phyloP scores from a whole-genome alignment of 2,797 vertebrate species.

The Garrulus glandarius region DNA sequence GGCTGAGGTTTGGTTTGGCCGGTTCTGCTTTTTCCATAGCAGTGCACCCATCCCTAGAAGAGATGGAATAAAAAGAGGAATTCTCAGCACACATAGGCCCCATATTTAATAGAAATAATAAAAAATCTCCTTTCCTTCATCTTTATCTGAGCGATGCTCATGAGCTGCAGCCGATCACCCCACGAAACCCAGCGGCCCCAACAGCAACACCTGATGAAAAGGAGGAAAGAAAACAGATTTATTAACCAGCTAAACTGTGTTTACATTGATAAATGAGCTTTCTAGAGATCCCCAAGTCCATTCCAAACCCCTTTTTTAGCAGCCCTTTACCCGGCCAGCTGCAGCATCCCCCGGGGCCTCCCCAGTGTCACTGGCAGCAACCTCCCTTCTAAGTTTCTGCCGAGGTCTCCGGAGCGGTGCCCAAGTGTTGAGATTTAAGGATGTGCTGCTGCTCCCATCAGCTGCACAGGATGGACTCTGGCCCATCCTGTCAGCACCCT shows the following conservation, averaged over 20 bases:
- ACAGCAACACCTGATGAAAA: neutral
- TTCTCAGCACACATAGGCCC: neutral
- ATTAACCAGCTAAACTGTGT: conserved; percentile 52
- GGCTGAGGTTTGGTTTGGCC: conserved; percentile 69
- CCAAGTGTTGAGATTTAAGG: conserved; percentile 71
- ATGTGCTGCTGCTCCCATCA: conserved; percentile 64
- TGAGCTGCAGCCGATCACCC: neutral
- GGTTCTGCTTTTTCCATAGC: conserved; percentile 39
- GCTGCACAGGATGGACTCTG: conserved; percentile 71
- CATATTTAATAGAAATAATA: neutral
- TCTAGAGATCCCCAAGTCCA: conserved; percentile 7
- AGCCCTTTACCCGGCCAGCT: conserved; percentile 39
- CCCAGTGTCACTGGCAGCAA: conserved; percentile 39
- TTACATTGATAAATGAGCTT: conserved; percentile 67
- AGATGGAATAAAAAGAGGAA: conserved; percentile 45
- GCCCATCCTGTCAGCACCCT: conserved; percentile 85
- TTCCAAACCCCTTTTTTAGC: neutral
- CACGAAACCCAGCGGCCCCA: neutral
- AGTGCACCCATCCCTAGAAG: conserved; percentile 44
- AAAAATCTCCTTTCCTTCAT: neutral
- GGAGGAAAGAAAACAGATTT: conserved; percentile 10
- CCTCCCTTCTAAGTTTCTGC: conserved; percentile 35
- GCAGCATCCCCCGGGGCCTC: neutral
- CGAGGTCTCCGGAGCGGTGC: conserved; percentile 20
- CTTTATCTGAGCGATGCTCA: neutral